Evolutionary conservation across 2,113 vertebrate species (phyloP), one percentile per base, ranked within the genome.

Genomic region (Heterotis niloticus): DNA sequence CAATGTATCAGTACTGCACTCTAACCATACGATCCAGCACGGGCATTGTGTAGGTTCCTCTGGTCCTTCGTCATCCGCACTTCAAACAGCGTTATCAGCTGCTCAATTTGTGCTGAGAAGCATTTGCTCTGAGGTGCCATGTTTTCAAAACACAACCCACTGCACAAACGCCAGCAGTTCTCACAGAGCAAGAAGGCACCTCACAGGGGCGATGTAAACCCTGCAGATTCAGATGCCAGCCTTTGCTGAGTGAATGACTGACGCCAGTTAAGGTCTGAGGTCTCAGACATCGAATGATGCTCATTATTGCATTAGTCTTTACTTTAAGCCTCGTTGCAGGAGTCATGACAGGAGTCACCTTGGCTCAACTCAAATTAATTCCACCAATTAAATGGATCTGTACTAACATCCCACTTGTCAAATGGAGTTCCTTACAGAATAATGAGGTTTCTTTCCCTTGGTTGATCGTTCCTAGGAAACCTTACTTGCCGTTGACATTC

Each of bases 361-460:
- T 71, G 64, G 73, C 77, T 78, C 59, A 82, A 66, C 52, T 76
- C 65, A 79, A 64, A 2, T 65, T 83, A 51, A 79, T 20, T 76
- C 60, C 81, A 66, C 80, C 70, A 65, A 60, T 78, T 79, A 83
- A 86, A 82, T 62, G 71, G 81, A 77, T 84, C 83, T 83, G 44
- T 74, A 81, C 72, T 83, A 78, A 82, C 82, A 82, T 82, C 78
- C 52, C 65, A 59, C 65, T 64, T 73, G 9, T 23, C 23, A 64
- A 23, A 1, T 64, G 3, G n/a, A 64, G 60, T 23, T 20, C 20
- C 24, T 11, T 5, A 11, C 20, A 64, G 24, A n/a, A 2, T n/a
- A n/a, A n/a, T 44, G 34, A 44, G 34, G 34, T 44, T 44, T 44
- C 34, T 44, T 44, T 7, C 34, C 34, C 34, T 44, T 7, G 3